These are phyloP conservation scores for Pycnomerus fuliginosus DNA, from an alignment of 2,888 invertebrate genomes.

Conservation along the genomic window DNA sequence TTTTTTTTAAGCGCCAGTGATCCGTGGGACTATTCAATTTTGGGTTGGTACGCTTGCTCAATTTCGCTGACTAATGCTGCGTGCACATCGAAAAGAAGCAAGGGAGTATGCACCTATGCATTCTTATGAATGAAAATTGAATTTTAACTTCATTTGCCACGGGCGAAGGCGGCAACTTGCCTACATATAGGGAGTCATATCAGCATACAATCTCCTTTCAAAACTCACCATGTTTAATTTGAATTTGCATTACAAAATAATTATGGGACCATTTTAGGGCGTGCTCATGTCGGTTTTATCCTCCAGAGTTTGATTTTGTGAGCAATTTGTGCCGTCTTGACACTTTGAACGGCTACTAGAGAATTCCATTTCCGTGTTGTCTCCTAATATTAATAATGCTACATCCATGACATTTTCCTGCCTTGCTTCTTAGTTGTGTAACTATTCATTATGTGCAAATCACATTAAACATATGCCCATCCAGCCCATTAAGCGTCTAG, in stretches of 20 bases:
- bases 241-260: constrained; percentile 5
- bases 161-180: constrained; percentile 5
- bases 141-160: constrained; percentile 13
- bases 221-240: neutral
- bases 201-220: neutral
- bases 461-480: too few species aligned
- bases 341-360: constrained; percentile 25
- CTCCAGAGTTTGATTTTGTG: constrained; percentile 10
- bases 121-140: constrained; percentile 15
- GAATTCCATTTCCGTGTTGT: constrained; percentile 35
- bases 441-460: too few species aligned
- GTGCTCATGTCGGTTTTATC: too few species aligned
- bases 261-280: constrained; percentile 4
- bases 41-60: neutral
- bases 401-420: constrained; percentile 33
- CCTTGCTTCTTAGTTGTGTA: too few species aligned
- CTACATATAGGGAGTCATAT: constrained; percentile 1
- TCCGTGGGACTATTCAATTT: too few species aligned
- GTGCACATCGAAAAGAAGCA: neutral
- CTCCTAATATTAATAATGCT: constrained; percentile 35
- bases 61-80: constrained; percentile 2
- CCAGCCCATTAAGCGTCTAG: too few species aligned
- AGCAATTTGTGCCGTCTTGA: constrained; percentile 13
- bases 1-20: too few species aligned
- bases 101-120: constrained; percentile 4